Percentiles rank a stretch among this genome's conserved stretches.
These are phyloP conservation scores for Eciton burchellii DNA, from an alignment of 1,140 invertebrate genomes.

Conservation along the genomic window DNA sequence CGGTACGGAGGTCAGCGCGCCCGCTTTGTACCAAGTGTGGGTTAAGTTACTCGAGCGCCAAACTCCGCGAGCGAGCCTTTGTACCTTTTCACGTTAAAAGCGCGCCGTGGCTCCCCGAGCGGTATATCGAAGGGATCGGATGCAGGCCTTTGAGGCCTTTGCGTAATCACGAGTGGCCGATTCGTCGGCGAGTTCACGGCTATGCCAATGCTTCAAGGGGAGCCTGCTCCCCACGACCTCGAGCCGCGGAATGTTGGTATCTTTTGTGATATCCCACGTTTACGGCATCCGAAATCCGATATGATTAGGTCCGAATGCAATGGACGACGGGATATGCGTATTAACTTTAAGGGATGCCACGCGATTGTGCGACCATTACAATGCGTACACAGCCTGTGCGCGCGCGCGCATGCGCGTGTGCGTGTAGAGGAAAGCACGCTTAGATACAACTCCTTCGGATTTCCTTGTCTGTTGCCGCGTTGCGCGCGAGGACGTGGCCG, in stretches of 20 bases:
- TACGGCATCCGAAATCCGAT: conserved; percentile 22
- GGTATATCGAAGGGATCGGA: conserved; percentile 19
- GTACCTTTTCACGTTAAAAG: conserved; percentile 72
- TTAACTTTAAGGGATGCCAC: conserved; percentile 12
- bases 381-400: too few relatives aligned
- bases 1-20: conserved; percentile 72
- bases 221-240: conserved; percentile 5
- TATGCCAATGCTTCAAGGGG: not conserved
- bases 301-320: not conserved
- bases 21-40: conserved; percentile 74
- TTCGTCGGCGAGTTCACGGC: conserved; percentile 19
- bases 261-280: conserved; percentile 1
- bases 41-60: conserved; percentile 76
- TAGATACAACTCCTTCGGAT: conserved; percentile 50
- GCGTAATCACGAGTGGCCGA: conserved; percentile 33
- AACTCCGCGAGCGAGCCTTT: conserved; percentile 66
- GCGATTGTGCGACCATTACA: not conserved
- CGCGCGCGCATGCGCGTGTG: too few relatives aligned
- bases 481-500: conserved; percentile 35
- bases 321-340: conserved; percentile 19
- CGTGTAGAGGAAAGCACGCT: conserved; percentile 10
- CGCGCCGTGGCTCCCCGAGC: conserved; percentile 41
- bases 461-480: conserved; percentile 42
- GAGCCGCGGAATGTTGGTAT: conserved; percentile 30
- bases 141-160: conserved; percentile 10